These are phyloP conservation scores for Cecidostiba fungosa DNA, from an alignment of 2,888 invertebrate species.

Conservation along the genomic window DNA sequence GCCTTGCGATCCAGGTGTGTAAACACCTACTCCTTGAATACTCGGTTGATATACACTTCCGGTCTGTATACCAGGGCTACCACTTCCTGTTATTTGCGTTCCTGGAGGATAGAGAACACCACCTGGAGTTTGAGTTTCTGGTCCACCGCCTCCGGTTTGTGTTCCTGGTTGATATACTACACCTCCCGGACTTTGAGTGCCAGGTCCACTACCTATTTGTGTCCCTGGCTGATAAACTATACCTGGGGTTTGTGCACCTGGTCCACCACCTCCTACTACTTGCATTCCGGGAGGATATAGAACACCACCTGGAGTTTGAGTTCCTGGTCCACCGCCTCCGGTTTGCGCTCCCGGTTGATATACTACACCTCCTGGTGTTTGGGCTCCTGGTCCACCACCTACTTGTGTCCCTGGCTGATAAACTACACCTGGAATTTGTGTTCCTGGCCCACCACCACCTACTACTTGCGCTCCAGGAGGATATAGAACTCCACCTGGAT, in stretches of 20 bases:
- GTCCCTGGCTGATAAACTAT: background rate
- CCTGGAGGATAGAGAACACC: constrained; percentile 57
- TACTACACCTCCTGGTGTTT: background rate
- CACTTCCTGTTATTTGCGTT: constrained; percentile 44
- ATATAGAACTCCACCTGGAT: constrained; percentile 60
- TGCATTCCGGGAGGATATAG: constrained; percentile 8
- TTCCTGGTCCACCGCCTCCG: background rate
- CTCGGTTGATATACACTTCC: constrained; percentile 55
- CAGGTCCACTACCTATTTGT: constrained; percentile 49
- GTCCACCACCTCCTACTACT: background rate
- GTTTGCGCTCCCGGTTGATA: constrained; percentile 14
- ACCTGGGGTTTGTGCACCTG: background rate
- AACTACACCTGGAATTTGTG: background rate
- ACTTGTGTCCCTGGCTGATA: constrained; percentile 16
- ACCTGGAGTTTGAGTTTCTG: constrained; percentile 58
- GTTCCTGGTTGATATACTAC: constrained; percentile 44
- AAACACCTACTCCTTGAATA: constrained; percentile 44
- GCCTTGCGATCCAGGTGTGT: constrained; percentile 48
- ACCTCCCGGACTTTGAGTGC: constrained; percentile 42
- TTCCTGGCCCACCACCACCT: constrained; percentile 38
- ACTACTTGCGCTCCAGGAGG: constrained; percentile 54
- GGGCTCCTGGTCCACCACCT: background rate
- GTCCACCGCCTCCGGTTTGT: background rate
- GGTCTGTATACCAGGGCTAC: constrained; percentile 24
- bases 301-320: background rate